A percentile compares a stretch with the other conserved stretches of the same genome.
Evolutionary conservation across 2,888 invertebrate species (phyloP).

Genomic region (Drosophila maculinotata): DNA sequence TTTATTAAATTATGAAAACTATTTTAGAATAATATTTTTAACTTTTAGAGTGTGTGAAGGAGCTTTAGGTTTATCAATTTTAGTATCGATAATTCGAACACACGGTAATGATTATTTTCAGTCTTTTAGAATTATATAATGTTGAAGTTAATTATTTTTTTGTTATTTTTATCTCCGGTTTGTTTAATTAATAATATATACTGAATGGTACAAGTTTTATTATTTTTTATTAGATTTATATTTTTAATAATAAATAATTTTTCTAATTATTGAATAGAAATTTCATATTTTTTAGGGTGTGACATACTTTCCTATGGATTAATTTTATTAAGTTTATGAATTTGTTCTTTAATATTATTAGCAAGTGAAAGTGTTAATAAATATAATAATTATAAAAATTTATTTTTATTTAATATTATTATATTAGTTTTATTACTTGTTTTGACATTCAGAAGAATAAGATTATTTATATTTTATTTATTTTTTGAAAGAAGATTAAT

Average conservation of each 20-base stretch:
- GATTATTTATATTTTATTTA: conserved; percentile 37
- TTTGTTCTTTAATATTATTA: conserved; percentile 87
- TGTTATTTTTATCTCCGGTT: conserved; percentile 86
- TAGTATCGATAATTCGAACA: conserved; percentile 86
- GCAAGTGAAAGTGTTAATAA: conserved; percentile 84
- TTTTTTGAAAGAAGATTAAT: conserved; percentile 87
- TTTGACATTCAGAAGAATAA: conserved; percentile 39
- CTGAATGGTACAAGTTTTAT: conserved; percentile 86
- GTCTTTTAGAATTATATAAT: conserved; percentile 87
- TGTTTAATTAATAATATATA: conserved; percentile 86
- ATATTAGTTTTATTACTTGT: conserved; percentile 87
- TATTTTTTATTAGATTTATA: conserved; percentile 86
- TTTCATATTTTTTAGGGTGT: conserved; percentile 83
- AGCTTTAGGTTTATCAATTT: conserved; percentile 88
- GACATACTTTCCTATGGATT: conserved; percentile 87
- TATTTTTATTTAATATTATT: conserved; percentile 86
- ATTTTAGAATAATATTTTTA: conserved; percentile 88
- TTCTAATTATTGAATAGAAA: conserved; percentile 53
- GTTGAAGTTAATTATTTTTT: conserved; percentile 86
- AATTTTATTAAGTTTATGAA: conserved; percentile 87
- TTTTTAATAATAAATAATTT: conserved; percentile 82
- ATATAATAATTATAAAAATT: conserved; percentile 84
- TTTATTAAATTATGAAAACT: conserved; percentile 86
- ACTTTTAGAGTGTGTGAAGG: conserved; percentile 89
- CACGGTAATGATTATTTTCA: conserved; percentile 89